Evolutionary conservation across 2,888 invertebrate species (phyloP).

Genomic region (Tipula confusa): DNA sequence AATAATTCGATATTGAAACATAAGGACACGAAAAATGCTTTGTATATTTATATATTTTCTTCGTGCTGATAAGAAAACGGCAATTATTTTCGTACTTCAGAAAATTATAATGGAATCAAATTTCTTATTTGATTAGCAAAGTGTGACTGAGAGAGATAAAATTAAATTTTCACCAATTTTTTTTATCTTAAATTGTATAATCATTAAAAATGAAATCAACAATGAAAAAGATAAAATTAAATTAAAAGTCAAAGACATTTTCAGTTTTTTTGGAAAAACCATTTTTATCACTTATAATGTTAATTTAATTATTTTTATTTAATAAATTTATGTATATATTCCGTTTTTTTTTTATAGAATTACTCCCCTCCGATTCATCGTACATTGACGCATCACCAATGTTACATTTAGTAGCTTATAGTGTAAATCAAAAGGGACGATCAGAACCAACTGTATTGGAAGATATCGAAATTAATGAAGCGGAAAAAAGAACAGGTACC

Average conservation of each 20-base stretch:
- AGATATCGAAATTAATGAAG: constrained; percentile 81
- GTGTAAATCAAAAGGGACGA: constrained; percentile 78
- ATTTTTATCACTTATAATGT: constrained; percentile 29
- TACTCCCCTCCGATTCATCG: constrained; percentile 47
- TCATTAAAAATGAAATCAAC: constrained; percentile 5
- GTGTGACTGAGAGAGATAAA: constrained; percentile 25
- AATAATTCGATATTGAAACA: not conserved
- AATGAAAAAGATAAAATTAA: constrained; percentile 25
- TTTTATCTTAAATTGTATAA: constrained; percentile 20
- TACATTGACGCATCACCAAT: constrained; percentile 55
- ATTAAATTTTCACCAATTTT: constrained; percentile 15
- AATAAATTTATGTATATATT: constrained; percentile 21
- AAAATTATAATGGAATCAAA: constrained; percentile 12
- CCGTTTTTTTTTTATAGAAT: constrained; percentile 41
- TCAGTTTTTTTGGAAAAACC: not conserved
- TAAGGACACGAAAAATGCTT: not conserved
- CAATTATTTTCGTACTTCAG: not conserved
- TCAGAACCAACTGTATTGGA: constrained; percentile 77
- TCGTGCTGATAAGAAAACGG: not conserved
- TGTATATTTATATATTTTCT: not conserved
- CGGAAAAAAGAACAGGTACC: constrained; percentile 77
- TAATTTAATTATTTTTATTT: constrained; percentile 28
- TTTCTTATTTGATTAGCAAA: constrained; percentile 25
- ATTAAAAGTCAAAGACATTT: constrained; percentile 3
- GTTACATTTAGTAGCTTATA: constrained; percentile 73